A percentile compares a stretch with the other conserved stretches of the same genome.
phyloP scores from a whole-genome alignment of 2,888 invertebrate genomes.

The Diaphora mendica region DNA sequence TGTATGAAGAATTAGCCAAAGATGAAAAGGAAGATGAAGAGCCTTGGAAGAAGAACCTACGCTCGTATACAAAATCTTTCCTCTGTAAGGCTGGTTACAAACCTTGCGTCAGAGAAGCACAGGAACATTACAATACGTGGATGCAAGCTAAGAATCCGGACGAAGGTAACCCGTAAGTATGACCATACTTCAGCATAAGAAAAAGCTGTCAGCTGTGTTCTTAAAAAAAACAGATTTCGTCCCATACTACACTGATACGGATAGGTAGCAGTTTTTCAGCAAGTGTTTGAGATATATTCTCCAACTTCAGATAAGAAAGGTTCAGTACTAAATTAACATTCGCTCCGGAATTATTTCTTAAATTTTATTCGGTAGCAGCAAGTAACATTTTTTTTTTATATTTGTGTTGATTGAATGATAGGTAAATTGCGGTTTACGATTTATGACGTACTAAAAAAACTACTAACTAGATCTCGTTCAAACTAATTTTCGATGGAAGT shows the following conservation, averaged over 20 bases:
- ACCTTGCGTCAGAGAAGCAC: conserved; percentile 92
- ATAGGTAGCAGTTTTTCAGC: background rate
- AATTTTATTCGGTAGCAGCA: no score
- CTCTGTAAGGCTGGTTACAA: conserved; percentile 91
- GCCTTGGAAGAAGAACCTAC: conserved; percentile 89
- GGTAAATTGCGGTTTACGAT: no score
- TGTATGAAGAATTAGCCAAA: conserved; percentile 89
- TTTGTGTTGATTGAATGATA: no score
- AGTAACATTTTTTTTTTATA: no score
- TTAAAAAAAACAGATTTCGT: background rate
- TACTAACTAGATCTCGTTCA: no score
- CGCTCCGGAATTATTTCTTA: background rate
- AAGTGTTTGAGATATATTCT: background rate
- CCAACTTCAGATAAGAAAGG: background rate
- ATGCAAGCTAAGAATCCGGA: conserved; percentile 91
- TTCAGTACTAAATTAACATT: background rate
- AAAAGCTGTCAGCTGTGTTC: background rate
- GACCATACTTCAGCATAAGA: background rate
- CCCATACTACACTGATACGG: background rate
- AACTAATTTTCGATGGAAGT: no score
- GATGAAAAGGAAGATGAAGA: conserved; percentile 85
- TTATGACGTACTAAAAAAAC: no score
- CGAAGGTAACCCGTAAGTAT: conserved; percentile 92
- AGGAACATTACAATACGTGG: conserved; percentile 91
- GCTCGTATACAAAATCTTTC: conserved; percentile 89